phyloP scores from a whole-genome alignment of 1,140 invertebrate species.

The Spodoptera litura region DNA sequence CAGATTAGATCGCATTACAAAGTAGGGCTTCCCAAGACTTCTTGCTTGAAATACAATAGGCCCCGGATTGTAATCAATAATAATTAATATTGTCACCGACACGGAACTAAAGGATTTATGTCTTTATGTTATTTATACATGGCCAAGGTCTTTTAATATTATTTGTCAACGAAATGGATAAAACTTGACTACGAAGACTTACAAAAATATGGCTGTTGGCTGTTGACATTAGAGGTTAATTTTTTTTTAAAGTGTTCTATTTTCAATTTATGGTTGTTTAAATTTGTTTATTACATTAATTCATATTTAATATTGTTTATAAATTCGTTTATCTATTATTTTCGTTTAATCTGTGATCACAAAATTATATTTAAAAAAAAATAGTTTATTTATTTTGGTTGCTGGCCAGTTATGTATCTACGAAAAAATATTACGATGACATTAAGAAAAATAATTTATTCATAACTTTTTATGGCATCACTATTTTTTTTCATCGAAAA shows the following conservation, averaged over 20 bases:
- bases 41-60: conserved; percentile 62
- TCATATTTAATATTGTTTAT: too few species aligned
- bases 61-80: conserved; percentile 46
- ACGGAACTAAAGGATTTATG: conserved; percentile 13
- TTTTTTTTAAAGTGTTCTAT: background rate
- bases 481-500: background rate
- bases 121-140: background rate
- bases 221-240: too few species aligned
- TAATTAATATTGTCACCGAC: conserved; percentile 35
- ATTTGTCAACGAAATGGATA: background rate
- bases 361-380: too few species aligned
- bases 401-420: background rate
- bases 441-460: conserved; percentile 5
- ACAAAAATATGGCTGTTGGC: too few species aligned
- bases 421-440: background rate
- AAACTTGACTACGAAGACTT: background rate
- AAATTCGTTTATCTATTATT: too few species aligned
- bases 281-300: too few species aligned
- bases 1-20: conserved; percentile 70
- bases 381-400: background rate
- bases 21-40: conserved; percentile 71
- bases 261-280: background rate
- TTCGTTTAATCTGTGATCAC: too few species aligned
- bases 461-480: background rate
- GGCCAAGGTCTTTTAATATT: background rate